Percentiles rank a stretch among this genome's conserved stretches.
phyloP scores from a whole-genome alignment of 1,140 invertebrate species.

The Drosophila bipectinata region DNA sequence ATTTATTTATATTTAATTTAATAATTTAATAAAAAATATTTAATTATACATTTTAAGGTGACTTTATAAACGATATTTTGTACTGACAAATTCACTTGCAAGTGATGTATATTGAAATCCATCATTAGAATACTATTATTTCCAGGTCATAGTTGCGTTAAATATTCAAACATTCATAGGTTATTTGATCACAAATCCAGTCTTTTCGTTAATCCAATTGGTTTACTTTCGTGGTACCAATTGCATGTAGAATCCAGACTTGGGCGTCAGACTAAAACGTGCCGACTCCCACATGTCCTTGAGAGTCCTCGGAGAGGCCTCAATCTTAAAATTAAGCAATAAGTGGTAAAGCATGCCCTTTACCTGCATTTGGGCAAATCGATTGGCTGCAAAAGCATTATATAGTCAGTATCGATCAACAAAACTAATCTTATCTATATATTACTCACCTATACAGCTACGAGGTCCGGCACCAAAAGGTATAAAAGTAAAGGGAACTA shows the following conservation, averaged over 20 bases:
- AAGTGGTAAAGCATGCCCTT: constrained; percentile 85
- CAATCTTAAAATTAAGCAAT: constrained; percentile 85
- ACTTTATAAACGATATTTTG: too few species aligned
- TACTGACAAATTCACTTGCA: too few species aligned
- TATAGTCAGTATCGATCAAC: too few species aligned
- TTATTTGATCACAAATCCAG: too few species aligned
- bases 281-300: constrained; percentile 78
- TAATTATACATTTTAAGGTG: background rate
- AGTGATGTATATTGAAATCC: too few species aligned
- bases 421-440: background rate
- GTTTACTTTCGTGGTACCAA: constrained; percentile 45
- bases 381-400: background rate
- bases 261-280: constrained; percentile 64
- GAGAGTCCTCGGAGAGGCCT: constrained; percentile 77
- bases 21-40: too few species aligned
- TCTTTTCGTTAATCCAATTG: background rate
- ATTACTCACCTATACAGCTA: constrained; percentile 85
- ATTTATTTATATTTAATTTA: too few species aligned
- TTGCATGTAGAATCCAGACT: constrained; percentile 83
- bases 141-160: too few species aligned
- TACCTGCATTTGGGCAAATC: constrained; percentile 83
- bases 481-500: constrained; percentile 84
- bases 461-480: constrained; percentile 87
- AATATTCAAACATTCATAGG: too few species aligned
- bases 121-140: too few species aligned